A percentile compares a stretch with the other conserved stretches of the same genome.
Evolutionary conservation across 1,140 invertebrate species (phyloP).

Genomic region (Drosophila azteca): DNA sequence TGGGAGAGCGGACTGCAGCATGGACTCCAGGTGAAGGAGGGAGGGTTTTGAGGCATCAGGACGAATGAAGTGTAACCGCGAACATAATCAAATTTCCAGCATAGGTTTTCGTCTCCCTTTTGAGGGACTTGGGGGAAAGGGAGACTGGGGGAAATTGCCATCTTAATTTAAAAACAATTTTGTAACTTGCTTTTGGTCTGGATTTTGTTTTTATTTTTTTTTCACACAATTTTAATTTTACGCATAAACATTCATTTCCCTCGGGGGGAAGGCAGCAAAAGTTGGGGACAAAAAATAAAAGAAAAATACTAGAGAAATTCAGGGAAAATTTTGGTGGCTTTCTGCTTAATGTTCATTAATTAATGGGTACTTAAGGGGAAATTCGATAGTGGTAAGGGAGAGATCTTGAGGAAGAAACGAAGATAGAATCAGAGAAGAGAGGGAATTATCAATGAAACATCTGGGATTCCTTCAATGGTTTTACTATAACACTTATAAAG

Average conservation of each 20-base stretch:
- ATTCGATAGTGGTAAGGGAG: not conserved
- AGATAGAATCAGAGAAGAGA: too few species aligned
- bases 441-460: too few species aligned
- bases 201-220: conserved; percentile 13
- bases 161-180: conserved; percentile 75
- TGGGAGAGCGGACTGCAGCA: not conserved
- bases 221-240: conserved; percentile 35
- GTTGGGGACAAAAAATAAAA: not conserved
- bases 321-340: not conserved
- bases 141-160: conserved; percentile 36
- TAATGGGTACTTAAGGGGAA: not conserved
- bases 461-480: too few species aligned
- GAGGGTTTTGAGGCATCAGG: conserved; percentile 18
- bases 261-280: conserved; percentile 4
- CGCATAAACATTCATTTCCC: conserved; percentile 58
- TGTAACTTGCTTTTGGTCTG: conserved; percentile 2
- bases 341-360: not conserved
- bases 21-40: not conserved
- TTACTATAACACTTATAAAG: too few species aligned
- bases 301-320: not conserved
- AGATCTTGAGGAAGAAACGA: too few species aligned
- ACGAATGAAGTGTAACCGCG: conserved; percentile 77
- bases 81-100: conserved; percentile 75
- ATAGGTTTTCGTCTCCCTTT: conserved; percentile 30
- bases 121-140: conserved; percentile 2